Conservation (phyloP, 2,888 invertebrate genomes). For the Diaprepes abbreviatus region DNA sequence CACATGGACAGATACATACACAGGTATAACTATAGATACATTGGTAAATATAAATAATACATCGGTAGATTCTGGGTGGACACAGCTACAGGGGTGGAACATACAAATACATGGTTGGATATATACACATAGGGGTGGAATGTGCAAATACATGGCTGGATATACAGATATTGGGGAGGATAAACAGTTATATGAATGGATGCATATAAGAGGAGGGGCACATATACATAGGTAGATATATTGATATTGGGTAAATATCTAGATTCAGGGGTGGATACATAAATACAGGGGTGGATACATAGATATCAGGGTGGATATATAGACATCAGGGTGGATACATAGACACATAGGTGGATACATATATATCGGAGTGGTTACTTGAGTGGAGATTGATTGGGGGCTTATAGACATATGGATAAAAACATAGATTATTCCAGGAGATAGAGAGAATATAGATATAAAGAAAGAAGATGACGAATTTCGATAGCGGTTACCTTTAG, state of each 20-base stretch:
- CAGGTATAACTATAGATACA: neutral
- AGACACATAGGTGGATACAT: slow-evolving; percentile 12
- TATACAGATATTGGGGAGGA: slow-evolving; percentile 9
- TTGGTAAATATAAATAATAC: neutral
- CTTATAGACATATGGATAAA: slow-evolving; percentile 16
- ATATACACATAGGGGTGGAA: neutral
- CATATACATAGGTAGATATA: neutral
- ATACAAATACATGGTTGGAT: too few relatives aligned
- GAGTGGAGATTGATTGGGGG: too few relatives aligned
- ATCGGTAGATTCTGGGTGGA: too few relatives aligned
- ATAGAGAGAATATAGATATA: slow-evolving; percentile 34
- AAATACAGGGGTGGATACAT: slow-evolving; percentile 13
- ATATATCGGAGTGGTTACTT: too few relatives aligned
- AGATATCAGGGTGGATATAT: slow-evolving; percentile 13
- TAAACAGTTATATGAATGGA: neutral
- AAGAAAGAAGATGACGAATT: slow-evolving; percentile 39
- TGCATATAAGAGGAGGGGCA: neutral
- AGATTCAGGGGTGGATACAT: neutral
- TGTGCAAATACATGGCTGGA: neutral
- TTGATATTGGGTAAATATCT: slow-evolving; percentile 23
- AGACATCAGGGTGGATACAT: slow-evolving; percentile 14
- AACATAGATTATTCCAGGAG: slow-evolving; percentile 12
- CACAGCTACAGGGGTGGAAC: too few relatives aligned
- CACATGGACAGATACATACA: neutral
- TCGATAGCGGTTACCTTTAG: slow-evolving; percentile 64